Conservation (phyloP, 30 jellyfish, hydroid and myxozoan genomes). For the Mastigias papua region DNA sequence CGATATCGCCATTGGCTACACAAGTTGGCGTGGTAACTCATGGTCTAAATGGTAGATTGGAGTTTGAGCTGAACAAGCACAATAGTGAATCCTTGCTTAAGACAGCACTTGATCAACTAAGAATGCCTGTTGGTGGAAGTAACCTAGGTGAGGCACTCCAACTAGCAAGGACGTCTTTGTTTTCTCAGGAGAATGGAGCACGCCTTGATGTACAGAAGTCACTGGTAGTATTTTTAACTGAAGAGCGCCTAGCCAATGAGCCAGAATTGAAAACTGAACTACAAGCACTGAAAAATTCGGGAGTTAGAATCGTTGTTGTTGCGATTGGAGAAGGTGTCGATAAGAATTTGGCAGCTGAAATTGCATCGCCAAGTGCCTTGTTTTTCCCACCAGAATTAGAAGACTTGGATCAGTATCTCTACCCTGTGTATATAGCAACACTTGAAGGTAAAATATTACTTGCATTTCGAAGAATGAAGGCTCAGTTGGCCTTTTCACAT, state of each 20-base stretch:
- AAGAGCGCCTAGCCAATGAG: constrained; percentile 37
- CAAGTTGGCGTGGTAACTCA: constrained; percentile 77
- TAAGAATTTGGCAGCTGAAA: constrained; percentile 13
- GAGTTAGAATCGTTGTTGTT: constrained; percentile 73
- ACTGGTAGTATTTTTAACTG: constrained; percentile 74
- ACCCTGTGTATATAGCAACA: constrained; percentile 79
- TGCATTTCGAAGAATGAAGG: no score
- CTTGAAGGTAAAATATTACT: constrained; percentile 84
- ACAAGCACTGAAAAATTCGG: constrained; percentile 78
- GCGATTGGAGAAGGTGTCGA: constrained; percentile 73
- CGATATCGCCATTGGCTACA: constrained; percentile 57
- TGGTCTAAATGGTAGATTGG: constrained; percentile 62
- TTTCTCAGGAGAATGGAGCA: constrained; percentile 94
- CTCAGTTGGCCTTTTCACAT: no score
- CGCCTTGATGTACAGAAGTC: constrained; percentile 79
- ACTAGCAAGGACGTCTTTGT: constrained; percentile 87
- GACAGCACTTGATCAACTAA: constrained; percentile 21
- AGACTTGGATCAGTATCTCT: constrained; percentile 60
- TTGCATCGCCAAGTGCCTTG: constrained; percentile 61
- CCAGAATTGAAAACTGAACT: constrained; percentile 78
- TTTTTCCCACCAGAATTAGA: constrained; percentile 86
- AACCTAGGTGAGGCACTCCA: constrained; percentile 82
- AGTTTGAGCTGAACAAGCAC: constrained; percentile 58
- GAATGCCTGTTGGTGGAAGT: constrained; percentile 30
- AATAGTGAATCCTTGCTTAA: neutral